A percentile compares a stretch with the other conserved stretches of the same genome.
These are phyloP conservation scores for Calliphora vomitoria DNA, from an alignment of 2,888 invertebrate genomes.

Conservation along the genomic window DNA sequence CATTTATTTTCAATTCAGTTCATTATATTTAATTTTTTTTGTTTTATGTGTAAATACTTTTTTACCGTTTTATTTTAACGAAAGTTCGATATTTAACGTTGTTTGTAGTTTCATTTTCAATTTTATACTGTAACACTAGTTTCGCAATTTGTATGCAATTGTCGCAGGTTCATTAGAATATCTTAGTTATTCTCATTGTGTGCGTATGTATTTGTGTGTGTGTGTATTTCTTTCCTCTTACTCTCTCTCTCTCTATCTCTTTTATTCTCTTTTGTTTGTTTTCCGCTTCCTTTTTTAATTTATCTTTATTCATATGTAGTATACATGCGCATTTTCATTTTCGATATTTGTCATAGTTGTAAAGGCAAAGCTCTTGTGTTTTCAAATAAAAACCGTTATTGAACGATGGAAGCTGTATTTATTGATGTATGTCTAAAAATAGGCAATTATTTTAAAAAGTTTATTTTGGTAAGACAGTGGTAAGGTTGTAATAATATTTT, in stretches of 20 bases:
- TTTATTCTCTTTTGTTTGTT: conserved; percentile 10
- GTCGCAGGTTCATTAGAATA: conserved; percentile 68
- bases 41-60: conserved; percentile 1
- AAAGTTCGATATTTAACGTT: conserved; percentile 60
- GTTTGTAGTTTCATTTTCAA: conserved; percentile 68
- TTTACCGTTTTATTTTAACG: conserved; percentile 48
- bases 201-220: not conserved
- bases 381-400: conserved; percentile 48
- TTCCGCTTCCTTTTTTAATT: conserved; percentile 63
- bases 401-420: conserved; percentile 43
- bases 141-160: conserved; percentile 74
- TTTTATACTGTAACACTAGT: conserved; percentile 70
- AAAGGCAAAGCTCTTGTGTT: conserved; percentile 29
- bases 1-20: not conserved
- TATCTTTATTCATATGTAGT: conserved; percentile 47
- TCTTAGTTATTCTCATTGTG: not conserved
- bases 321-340: conserved; percentile 61
- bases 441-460: conserved; percentile 12
- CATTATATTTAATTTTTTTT: conserved; percentile 13
- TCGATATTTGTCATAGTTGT: not conserved
- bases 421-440: conserved; percentile 6
- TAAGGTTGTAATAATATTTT: not conserved
- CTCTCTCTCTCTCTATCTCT: conserved; percentile 27
- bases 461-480: not conserved
- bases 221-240: not conserved